Conservation (phyloP, 2,113 vertebrate genomes). For the Nerophis lumbriciformis region DNA sequence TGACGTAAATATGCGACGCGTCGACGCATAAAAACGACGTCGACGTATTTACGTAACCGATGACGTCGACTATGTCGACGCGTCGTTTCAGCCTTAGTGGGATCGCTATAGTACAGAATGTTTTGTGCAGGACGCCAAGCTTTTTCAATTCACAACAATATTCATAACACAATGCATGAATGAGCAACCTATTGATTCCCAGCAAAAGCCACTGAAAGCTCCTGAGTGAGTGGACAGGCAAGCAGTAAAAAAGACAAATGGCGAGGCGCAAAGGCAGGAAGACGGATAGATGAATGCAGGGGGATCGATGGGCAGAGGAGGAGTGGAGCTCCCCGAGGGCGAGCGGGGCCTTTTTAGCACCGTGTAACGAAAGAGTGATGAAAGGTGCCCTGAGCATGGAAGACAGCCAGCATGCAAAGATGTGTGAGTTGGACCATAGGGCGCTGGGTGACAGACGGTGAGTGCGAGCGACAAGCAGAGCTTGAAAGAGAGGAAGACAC, state of each 20-base stretch:
- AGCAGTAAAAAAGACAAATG: conserved; percentile 41
- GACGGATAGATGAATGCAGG: conserved; percentile 54
- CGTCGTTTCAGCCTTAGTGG: too few relatives aligned
- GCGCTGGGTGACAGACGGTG: conserved; percentile 59
- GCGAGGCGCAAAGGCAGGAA: conserved; percentile 45
- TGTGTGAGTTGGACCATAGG: conserved; percentile 32
- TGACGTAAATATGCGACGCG: too few relatives aligned
- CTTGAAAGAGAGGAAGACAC: conserved; percentile 57
- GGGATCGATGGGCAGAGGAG: conserved; percentile 58
- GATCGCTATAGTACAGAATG: conserved; percentile 7
- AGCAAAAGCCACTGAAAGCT: conserved; percentile 32
- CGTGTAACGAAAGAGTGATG: conserved; percentile 43
- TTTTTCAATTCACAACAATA: conserved; percentile 17
- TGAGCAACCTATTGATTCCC: conserved; percentile 39
- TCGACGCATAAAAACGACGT: too few relatives aligned
- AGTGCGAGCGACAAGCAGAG: conserved; percentile 56
- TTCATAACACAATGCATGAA: conserved; percentile 27
- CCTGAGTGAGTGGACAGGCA: conserved; percentile 15
- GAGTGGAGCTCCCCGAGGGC: conserved; percentile 38
- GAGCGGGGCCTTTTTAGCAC: conserved; percentile 51
- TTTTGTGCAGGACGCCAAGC: conserved; percentile 14
- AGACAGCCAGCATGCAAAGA: conserved; percentile 39
- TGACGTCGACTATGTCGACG: too few relatives aligned
- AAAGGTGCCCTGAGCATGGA: conserved; percentile 47
- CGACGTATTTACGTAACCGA: too few relatives aligned